Base-by-base conservation (phyloP, 2,888 invertebrate genomes). In the Meghimatium bilineatum region DNA sequence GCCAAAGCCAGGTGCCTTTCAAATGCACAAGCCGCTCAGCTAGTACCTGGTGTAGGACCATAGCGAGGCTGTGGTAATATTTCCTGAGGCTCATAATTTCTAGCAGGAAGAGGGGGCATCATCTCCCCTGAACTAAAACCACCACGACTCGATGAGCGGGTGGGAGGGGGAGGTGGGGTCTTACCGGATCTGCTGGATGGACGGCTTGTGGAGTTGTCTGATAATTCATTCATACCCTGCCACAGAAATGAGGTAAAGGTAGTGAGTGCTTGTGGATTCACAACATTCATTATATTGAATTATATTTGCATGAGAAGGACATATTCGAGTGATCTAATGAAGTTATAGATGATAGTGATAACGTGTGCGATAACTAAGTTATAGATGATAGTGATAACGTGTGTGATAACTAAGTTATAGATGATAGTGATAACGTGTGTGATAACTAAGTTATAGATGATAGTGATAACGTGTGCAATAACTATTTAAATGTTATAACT, bases 141-240 rank as follows among this genome's bases (percentile, higher is more conserved):
- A 87, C 87, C 80, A 77, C 90, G 90, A 86, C 90, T 90, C 66
- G 92, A 90, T 29, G 89, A 89, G 49, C 90, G 87, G 34, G 89
- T 86, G 52, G 91, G 92, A n/a, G 91, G 91, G 76, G 91, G 91
- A 80, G 91, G 92, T 20, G 92, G 91, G 44, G 91, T 91, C 81
- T 90, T 90, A 82, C 88, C 89, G 49, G 88, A 87, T 60, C 90
- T 88, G 85, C 90, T 90, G 72, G 90, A 88, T 29, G 90, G 89
- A 71, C 90, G 88, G 87, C 90, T 90, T 34, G 89, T 84, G 29
- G 90, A 89, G 75, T 87, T 85, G 81, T 91, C 91, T 1, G 90
- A 90, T 66, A 88, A 85, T 66, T 91, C 92, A 81, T 90, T 88
- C 85, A 90, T 87, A 87, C 91, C 91, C 91, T 92, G 87, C 69